phyloP scores from a whole-genome alignment of 1,140 invertebrate species.

The Drosophila micromelanica region DNA sequence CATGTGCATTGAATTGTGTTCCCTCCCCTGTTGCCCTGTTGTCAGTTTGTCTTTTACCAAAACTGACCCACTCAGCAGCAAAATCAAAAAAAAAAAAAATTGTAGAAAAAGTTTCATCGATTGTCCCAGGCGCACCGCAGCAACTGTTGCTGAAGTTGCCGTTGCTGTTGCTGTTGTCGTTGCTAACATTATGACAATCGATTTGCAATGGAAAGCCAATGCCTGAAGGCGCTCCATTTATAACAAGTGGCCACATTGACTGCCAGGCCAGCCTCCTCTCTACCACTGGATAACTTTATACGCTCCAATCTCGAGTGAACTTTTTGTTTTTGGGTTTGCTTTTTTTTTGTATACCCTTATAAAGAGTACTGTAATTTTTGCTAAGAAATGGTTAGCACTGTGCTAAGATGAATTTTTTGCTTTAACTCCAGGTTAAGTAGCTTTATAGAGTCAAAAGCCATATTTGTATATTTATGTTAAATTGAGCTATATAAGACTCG shows the following conservation, averaged over 20 bases:
- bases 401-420: neutral
- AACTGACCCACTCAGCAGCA: constrained; percentile 44
- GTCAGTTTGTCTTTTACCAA: constrained; percentile 19
- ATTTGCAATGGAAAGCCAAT: constrained; percentile 78
- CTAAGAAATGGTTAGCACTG: neutral
- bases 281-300: constrained; percentile 34
- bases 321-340: constrained; percentile 13
- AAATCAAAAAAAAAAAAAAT: neutral
- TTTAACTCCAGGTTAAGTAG: too few species aligned
- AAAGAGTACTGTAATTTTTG: neutral
- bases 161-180: constrained; percentile 22
- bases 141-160: constrained; percentile 22
- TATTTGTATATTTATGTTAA: neutral
- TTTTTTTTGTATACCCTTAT: constrained; percentile 18
- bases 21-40: neutral
- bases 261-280: constrained; percentile 12
- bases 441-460: neutral
- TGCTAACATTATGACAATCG: constrained; percentile 78
- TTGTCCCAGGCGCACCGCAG: constrained; percentile 17
- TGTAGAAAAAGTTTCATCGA: constrained; percentile 8
- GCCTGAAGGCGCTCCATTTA: constrained; percentile 77
- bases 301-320: constrained; percentile 23
- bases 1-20: constrained; percentile 30
- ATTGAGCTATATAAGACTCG: neutral
- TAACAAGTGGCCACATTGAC: constrained; percentile 67